Percentiles rank a stretch among this genome's conserved stretches.
Conservation (phyloP, 1,140 invertebrate species). For the Zaprionus camerounensis region DNA sequence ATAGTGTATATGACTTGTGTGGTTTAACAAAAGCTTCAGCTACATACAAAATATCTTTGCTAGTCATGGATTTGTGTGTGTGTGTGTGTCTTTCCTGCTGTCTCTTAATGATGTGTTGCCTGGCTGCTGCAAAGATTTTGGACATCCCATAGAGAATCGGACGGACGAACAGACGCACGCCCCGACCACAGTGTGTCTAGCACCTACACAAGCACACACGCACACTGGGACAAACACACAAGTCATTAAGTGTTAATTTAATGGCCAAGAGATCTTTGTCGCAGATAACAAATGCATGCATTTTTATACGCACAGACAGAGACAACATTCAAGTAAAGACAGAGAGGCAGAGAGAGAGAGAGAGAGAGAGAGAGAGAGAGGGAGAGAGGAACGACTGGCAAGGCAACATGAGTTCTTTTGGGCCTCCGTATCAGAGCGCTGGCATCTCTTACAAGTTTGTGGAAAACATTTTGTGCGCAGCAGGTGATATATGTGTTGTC, state of each 20-base stretch:
- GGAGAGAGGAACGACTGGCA: neutral
- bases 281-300: slow-evolving; percentile 80
- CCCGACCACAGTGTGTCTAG: slow-evolving; percentile 27
- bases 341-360: neutral
- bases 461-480: slow-evolving; percentile 79
- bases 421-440: slow-evolving; percentile 56
- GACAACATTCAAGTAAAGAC: neutral
- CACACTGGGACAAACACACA: slow-evolving; percentile 58
- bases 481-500: slow-evolving; percentile 80
- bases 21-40: slow-evolving; percentile 39
- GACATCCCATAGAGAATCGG: slow-evolving; percentile 64
- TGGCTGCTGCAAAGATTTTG: slow-evolving; percentile 64
- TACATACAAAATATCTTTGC: slow-evolving; percentile 25
- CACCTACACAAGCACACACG: slow-evolving; percentile 57
- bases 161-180: slow-evolving; percentile 10
- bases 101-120: slow-evolving; percentile 77
- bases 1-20: slow-evolving; percentile 41
- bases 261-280: slow-evolving; percentile 82
- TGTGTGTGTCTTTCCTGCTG: slow-evolving; percentile 55
- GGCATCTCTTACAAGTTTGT: slow-evolving; percentile 82
- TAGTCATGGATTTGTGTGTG: slow-evolving; percentile 28
- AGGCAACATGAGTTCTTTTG: slow-evolving; percentile 60
- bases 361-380: neutral
- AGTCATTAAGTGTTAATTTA: slow-evolving; percentile 83
- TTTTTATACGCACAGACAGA: slow-evolving; percentile 56